Evolutionary conservation across 2,797 vertebrate genomes (phyloP).

Genomic region (Myotis pilosus): DNA sequence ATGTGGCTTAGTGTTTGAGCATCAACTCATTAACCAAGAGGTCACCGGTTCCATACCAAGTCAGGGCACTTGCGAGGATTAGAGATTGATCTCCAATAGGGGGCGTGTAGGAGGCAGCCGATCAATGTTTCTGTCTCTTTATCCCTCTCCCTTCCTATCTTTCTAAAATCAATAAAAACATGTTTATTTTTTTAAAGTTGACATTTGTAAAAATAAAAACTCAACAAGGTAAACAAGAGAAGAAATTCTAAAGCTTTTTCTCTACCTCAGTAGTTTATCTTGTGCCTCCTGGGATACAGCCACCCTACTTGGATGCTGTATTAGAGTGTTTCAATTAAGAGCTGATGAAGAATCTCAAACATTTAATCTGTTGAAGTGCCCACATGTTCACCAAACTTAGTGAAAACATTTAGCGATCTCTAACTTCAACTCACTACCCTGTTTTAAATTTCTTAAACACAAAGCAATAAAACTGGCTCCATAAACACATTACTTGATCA

Average conservation of each 20-base stretch:
- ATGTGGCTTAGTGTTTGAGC: no score
- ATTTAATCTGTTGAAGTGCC: neutral
- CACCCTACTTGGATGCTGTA: neutral
- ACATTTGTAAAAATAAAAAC: neutral
- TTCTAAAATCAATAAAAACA: no score
- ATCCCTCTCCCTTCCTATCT: no score
- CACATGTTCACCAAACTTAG: neutral
- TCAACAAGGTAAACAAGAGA: neutral
- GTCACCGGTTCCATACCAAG: no score
- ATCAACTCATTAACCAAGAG: no score
- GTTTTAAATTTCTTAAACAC: neutral
- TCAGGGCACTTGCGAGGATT: no score
- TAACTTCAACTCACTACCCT: neutral
- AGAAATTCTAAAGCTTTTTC: neutral
- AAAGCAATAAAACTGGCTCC: constrained; percentile 10
- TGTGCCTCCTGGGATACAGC: neutral
- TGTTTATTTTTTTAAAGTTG: no score
- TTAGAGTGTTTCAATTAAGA: neutral
- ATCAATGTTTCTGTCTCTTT: no score
- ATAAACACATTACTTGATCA: neutral
- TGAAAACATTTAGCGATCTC: neutral
- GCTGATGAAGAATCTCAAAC: neutral
- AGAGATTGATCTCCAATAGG: no score
- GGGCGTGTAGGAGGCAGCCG: no score
- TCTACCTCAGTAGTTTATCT: neutral